These are phyloP conservation scores for Peribatodes rhomboidaria DNA, from an alignment of 2,888 invertebrate species.

Conservation along the genomic window DNA sequence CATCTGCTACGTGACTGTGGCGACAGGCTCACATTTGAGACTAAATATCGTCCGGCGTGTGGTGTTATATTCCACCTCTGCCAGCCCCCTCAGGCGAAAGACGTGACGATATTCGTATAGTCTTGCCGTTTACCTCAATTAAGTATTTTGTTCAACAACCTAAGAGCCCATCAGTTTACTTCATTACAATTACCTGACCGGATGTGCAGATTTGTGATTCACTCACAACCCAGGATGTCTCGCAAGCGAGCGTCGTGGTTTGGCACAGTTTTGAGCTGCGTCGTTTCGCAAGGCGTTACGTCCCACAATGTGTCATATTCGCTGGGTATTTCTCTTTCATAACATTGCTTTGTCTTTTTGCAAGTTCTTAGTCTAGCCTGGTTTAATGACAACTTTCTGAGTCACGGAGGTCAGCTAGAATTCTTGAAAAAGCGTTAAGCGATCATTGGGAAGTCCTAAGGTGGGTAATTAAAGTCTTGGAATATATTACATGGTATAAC, in stretches of 20 bases:
- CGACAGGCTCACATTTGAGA: too few species aligned
- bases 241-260: background rate
- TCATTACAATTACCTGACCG: background rate
- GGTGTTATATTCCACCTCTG: too few species aligned
- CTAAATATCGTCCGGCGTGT: too few species aligned
- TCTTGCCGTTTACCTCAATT: too few species aligned
- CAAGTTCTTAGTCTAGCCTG: background rate
- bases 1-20: too few species aligned
- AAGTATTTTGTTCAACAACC: background rate
- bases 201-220: background rate
- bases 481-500: too few species aligned
- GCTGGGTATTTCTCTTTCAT: background rate
- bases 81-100: too few species aligned
- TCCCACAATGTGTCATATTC: background rate
- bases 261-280: background rate
- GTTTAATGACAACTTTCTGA: background rate
- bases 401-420: background rate
- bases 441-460: too few species aligned
- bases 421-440: too few species aligned
- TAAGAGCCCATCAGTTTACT: background rate
- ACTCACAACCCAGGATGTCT: background rate
- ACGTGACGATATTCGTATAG: too few species aligned
- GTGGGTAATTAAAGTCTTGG: too few species aligned
- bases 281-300: slow-evolving; percentile 3
- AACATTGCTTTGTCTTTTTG: background rate